These are phyloP conservation scores for Synanceia verrucosa DNA, from an alignment of 2,797 vertebrate genomes.

Conservation along the genomic window DNA sequence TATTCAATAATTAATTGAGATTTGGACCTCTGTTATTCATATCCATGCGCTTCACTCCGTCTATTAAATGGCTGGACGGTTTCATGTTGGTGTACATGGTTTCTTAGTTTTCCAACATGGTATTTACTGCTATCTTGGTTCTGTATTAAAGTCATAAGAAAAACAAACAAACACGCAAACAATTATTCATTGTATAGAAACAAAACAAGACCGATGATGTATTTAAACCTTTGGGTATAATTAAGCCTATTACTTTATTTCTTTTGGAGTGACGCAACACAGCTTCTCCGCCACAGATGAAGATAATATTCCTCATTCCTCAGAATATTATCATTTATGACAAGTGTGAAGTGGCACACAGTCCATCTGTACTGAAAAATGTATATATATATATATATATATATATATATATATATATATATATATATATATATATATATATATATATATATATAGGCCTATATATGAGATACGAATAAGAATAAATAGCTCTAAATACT, in stretches of 20 bases:
- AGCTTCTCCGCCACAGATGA: background rate
- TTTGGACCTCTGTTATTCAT: background rate
- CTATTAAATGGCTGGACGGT: no score
- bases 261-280: background rate
- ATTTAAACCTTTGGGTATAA: background rate
- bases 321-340: slow-evolving; percentile 9
- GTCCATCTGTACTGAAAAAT: background rate
- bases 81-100: background rate
- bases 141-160: background rate
- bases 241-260: background rate
- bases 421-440: no score
- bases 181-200: background rate
- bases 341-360: background rate
- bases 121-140: background rate
- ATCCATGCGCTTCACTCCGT: background rate
- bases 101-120: background rate
- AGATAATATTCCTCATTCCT: no score
- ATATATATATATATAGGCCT: no score
- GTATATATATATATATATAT: no score
- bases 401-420: no score
- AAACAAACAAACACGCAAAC: no score
- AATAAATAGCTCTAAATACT: background rate
- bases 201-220: background rate
- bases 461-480: background rate
- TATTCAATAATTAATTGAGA: background rate